These are phyloP conservation scores for Amphipoea lucens DNA, from an alignment of 2,888 invertebrate species.

Conservation along the genomic window DNA sequence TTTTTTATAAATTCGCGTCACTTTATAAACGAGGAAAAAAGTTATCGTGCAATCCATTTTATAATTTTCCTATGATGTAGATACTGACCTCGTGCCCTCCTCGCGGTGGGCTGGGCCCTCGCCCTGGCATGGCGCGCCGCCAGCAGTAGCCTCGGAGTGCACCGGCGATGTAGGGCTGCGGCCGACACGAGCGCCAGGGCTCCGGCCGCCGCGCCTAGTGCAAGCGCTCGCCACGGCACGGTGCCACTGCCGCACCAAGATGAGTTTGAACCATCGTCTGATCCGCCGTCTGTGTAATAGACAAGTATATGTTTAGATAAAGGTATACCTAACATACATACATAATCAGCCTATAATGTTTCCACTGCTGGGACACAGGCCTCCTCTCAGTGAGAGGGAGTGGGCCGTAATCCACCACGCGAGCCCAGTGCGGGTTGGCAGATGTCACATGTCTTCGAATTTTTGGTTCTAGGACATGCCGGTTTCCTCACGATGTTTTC, in stretches of 20 bases:
- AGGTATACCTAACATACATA: not conserved
- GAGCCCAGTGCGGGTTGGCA: too few relatives aligned
- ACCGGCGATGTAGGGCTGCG: conserved; percentile 88
- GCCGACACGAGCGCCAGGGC: conserved; percentile 86
- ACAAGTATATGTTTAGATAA: not conserved
- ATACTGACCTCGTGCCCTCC: conserved; percentile 81
- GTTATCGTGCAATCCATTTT: not conserved
- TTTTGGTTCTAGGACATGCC: too few relatives aligned
- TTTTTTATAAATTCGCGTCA: not conserved
- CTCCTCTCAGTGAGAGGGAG: too few relatives aligned
- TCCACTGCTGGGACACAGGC: too few relatives aligned
- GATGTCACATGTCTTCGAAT: too few relatives aligned
- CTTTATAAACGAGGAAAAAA: not conserved
- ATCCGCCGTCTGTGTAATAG: conserved; percentile 58
- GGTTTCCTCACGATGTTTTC: too few relatives aligned
- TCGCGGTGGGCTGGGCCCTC: conserved; percentile 78
- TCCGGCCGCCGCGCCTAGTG: conserved; percentile 87
- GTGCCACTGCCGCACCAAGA: conserved; percentile 79
- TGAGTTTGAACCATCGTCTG: conserved; percentile 38
- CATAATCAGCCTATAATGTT: too few relatives aligned
- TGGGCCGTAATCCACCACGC: too few relatives aligned
- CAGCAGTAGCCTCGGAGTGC: conserved; percentile 83
- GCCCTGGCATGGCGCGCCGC: conserved; percentile 83
- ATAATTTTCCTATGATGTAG: not conserved
- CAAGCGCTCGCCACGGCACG: conserved; percentile 91